Percentiles rank a stretch among this genome's conserved stretches.
Evolutionary conservation across 2,888 invertebrate species (phyloP).

Genomic region (Malacosoma neustria): DNA sequence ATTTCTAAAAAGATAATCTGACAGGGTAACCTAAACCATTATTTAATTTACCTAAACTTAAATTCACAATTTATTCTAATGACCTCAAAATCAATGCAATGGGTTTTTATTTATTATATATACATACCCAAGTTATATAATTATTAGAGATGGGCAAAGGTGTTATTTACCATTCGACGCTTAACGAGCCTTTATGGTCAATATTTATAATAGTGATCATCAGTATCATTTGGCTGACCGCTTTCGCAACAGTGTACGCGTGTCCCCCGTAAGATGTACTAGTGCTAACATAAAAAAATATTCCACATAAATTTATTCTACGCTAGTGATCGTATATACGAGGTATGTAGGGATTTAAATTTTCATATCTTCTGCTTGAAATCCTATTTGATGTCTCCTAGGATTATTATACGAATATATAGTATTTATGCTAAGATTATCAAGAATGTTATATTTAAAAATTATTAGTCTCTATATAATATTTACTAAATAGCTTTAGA

Average conservation of each 20-base stretch:
- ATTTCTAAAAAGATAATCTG: too few species aligned
- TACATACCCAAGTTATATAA: too few species aligned
- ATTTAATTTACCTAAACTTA: too few species aligned
- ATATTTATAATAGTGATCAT: constrained; percentile 16
- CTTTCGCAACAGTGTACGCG: constrained; percentile 43
- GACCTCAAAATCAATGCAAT: too few species aligned
- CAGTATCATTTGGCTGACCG: constrained; percentile 23
- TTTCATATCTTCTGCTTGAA: not conserved
- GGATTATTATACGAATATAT: too few species aligned
- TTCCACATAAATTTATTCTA: not conserved
- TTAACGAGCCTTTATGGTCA: constrained; percentile 1
- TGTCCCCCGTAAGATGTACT: constrained; percentile 31
- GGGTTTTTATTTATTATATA: too few species aligned
- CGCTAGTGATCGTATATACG: not conserved
- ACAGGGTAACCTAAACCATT: too few species aligned
- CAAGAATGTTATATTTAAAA: too few species aligned
- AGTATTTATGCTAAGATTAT: too few species aligned
- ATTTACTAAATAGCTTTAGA: too few species aligned
- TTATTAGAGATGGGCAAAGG: not conserved
- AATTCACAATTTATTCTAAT: too few species aligned
- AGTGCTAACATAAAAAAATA: constrained; percentile 13
- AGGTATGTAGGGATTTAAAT: not conserved
- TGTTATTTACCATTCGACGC: not conserved
- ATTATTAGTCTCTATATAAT: too few species aligned
- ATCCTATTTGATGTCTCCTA: not conserved